Percentiles rank a stretch among this genome's conserved stretches.
Evolutionary conservation across 2,888 invertebrate species (phyloP).

Genomic region (Tortricodes alternella): DNA sequence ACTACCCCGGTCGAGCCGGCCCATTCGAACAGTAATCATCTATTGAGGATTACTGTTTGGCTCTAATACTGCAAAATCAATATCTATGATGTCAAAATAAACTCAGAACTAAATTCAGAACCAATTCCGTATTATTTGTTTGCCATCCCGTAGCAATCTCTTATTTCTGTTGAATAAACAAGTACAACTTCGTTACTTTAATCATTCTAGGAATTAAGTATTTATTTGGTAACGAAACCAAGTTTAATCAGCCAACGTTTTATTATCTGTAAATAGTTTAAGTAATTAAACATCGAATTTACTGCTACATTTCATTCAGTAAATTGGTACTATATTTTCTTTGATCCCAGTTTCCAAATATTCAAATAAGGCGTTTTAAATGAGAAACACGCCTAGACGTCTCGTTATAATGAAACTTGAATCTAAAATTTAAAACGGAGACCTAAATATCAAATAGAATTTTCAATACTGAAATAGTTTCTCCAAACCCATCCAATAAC

Average conservation of each 20-base stretch:
- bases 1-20: too few species aligned
- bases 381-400: too few species aligned
- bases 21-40: too few species aligned
- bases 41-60: too few species aligned
- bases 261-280: constrained; percentile 10
- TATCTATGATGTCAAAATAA: too few species aligned
- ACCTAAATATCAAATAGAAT: neutral
- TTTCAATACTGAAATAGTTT: neutral
- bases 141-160: constrained; percentile 3
- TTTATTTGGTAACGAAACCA: constrained; percentile 7
- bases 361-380: too few species aligned
- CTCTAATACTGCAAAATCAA: too few species aligned
- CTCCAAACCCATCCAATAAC: neutral
- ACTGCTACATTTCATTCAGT: too few species aligned
- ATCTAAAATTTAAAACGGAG: neutral
- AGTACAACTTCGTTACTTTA: neutral
- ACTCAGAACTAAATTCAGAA: neutral
- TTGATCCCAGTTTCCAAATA: too few species aligned
- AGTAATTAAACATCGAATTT: neutral
- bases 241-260: constrained; percentile 10
- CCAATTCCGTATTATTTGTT: constrained; percentile 14
- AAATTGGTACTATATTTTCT: too few species aligned
- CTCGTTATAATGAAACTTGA: neutral
- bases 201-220: neutral
- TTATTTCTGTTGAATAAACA: constrained; percentile 15